Base-by-base conservation (phyloP, 2,113 vertebrate genomes). In the Coregonus clupeaformis region DNA sequence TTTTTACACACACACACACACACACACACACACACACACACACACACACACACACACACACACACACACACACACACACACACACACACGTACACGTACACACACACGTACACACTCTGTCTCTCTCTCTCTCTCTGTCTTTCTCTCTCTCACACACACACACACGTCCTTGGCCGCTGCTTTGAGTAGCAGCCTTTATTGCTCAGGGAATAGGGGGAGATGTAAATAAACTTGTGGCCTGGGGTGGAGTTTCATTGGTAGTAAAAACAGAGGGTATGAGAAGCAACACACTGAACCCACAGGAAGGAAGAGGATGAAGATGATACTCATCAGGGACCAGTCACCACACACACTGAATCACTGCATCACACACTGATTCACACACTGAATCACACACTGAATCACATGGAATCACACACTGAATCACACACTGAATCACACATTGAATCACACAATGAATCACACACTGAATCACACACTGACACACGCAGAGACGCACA, bases 161-260 rank as follows among this genome's bases (percentile, higher is more conserved):
- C 66, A 16, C 78, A 77, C 68, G 77, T 81, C 85, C 87, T 85
- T 84, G 86, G 16, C 72, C 32, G 69, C 65, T 78, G 86, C 82
- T 79, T 85, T 82, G 79, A 75, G 45, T 78, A 79, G 80, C 3
- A n/a, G 82, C 79, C 76, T 86, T 87, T 82, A 90, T 89, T 88
- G 87, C 81, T 76, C 70, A 75, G 90, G 90, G 91, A 90, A 83
- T 74, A 84, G 80, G 82, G 77, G 78, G 82, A 75, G 68, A 82
- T 83, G 83, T 93, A 92, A 94, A 92, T 93, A 92, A 93, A 90
- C 81, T 84, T 82, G 75, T 84, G 84, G 77, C 80, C 80, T 73
- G 73, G 79, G 83, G 86, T 87, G 86, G 88, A 91, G 91, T 91
- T 82, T 85, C 79, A 85, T 79, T 78, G 68, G 67, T 78, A 73